Percentiles rank a stretch among this genome's conserved stretches.
Conservation (phyloP, 1,140 invertebrate genomes). For the Drosophila auraria region DNA sequence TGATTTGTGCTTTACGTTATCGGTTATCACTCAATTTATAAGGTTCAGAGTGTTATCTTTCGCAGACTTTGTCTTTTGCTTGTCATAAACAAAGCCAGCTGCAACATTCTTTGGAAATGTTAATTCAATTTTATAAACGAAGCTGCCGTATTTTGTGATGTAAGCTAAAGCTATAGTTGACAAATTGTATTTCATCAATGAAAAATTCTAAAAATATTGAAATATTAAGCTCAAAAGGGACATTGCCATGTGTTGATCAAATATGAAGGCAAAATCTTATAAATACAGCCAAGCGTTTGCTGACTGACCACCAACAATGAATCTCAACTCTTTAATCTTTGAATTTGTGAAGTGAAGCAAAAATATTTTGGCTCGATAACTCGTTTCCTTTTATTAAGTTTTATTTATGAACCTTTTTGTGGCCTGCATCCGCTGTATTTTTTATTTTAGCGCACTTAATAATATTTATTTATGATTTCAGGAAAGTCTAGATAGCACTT, state of each 20-base stretch:
- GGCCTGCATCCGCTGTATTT: not conserved
- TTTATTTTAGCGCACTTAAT: not conserved
- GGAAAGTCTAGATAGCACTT: not conserved
- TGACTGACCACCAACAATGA: constrained; percentile 21
- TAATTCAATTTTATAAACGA: constrained; percentile 14
- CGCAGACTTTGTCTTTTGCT: constrained; percentile 3
- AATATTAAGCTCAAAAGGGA: not conserved
- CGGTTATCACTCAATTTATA: constrained; percentile 32
- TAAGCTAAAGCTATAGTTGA: constrained; percentile 3
- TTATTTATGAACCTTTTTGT: not conserved
- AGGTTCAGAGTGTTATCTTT: constrained; percentile 16
- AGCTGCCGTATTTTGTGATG: constrained; percentile 2
- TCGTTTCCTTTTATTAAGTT: not conserved
- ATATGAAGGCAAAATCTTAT: not conserved
- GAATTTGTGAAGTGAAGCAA: not conserved
- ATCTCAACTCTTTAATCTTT: not conserved
- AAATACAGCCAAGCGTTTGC: not conserved
- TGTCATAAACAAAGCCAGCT: constrained; percentile 17
- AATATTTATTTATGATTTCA: not conserved
- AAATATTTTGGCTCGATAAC: not conserved
- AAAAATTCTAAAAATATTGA: constrained; percentile 12
- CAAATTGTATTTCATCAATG: not conserved
- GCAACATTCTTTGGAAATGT: not conserved
- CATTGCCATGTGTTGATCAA: constrained; percentile 15
- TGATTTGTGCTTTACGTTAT: constrained; percentile 25